These are phyloP conservation scores for Enteromius radiatus DNA, from an alignment of 2,797 vertebrate genomes.

Conservation along the genomic window DNA sequence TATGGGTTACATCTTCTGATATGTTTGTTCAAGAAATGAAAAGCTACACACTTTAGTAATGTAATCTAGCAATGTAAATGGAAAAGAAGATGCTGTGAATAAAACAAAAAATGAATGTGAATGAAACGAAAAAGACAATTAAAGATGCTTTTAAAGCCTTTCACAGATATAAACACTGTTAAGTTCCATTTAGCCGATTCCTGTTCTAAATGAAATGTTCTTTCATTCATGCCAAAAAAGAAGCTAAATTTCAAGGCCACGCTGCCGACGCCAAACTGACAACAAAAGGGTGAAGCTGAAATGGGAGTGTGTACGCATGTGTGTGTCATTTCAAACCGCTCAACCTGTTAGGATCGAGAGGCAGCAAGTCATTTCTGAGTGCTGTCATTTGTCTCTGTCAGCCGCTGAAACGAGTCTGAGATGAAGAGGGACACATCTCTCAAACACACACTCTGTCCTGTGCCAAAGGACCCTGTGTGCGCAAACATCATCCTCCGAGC, in stretches of 20 bases:
- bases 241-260: conserved; percentile 37
- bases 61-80: neutral
- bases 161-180: neutral
- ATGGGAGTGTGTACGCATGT: conserved; percentile 37
- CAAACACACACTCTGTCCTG: conserved; percentile 58
- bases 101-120: neutral
- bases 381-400: conserved; percentile 86
- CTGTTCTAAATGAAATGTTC: neutral
- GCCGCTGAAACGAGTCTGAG: conserved; percentile 74
- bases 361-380: conserved; percentile 80
- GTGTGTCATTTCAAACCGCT: conserved; percentile 60
- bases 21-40: neutral
- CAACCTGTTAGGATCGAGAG: conserved; percentile 74
- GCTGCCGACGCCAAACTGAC: conserved; percentile 5
- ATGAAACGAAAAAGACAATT: neutral
- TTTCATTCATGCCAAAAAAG: neutral
- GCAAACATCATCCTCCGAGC: conserved; percentile 45
- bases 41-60: conserved; percentile 2
- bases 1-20: neutral
- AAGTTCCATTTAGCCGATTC: neutral
- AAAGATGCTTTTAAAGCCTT: neutral
- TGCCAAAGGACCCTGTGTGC: conserved; percentile 64
- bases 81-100: neutral
- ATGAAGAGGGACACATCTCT: conserved; percentile 84
- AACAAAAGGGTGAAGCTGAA: conserved; percentile 46